Evolutionary conservation across 2,888 invertebrate genomes (phyloP).

Genomic region (Stenotaenia linearis): DNA sequence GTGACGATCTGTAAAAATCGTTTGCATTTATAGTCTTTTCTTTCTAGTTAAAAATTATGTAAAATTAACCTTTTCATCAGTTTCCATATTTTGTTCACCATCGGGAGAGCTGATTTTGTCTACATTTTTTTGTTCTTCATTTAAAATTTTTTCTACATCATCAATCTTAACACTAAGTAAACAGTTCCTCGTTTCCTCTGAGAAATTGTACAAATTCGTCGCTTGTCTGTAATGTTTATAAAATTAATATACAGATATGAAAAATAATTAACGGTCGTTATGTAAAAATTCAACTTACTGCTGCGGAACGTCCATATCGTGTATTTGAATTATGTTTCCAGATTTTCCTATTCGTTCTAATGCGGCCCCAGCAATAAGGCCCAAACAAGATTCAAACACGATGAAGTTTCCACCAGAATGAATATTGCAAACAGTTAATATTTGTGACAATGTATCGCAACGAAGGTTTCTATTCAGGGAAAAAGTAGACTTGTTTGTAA

Average conservation of each 20-base stretch:
- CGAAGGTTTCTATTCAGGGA: slow-evolving; percentile 68
- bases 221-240: slow-evolving; percentile 56
- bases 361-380: slow-evolving; percentile 74
- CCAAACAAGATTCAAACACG: slow-evolving; percentile 82
- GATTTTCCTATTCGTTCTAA: slow-evolving; percentile 62
- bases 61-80: background rate
- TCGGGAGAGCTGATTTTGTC: no score
- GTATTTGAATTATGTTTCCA: slow-evolving; percentile 66
- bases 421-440: slow-evolving; percentile 74
- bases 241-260: slow-evolving; percentile 31
- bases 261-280: slow-evolving; percentile 8
- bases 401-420: slow-evolving; percentile 66
- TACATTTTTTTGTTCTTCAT: slow-evolving; percentile 31
- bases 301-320: slow-evolving; percentile 74
- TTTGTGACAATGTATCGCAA: slow-evolving; percentile 81
- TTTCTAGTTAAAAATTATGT: no score
- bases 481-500: no score
- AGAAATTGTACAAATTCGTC: slow-evolving; percentile 72
- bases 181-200: slow-evolving; percentile 61
- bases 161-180: slow-evolving; percentile 71
- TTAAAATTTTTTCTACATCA: slow-evolving; percentile 47
- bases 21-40: no score
- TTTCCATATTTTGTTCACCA: no score
- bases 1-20: no score
- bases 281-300: slow-evolving; percentile 47